Percentiles rank a stretch among this genome's conserved stretches.
Conservation (phyloP, 2,113 vertebrate genomes). For the Hypomesus transpacificus region DNA sequence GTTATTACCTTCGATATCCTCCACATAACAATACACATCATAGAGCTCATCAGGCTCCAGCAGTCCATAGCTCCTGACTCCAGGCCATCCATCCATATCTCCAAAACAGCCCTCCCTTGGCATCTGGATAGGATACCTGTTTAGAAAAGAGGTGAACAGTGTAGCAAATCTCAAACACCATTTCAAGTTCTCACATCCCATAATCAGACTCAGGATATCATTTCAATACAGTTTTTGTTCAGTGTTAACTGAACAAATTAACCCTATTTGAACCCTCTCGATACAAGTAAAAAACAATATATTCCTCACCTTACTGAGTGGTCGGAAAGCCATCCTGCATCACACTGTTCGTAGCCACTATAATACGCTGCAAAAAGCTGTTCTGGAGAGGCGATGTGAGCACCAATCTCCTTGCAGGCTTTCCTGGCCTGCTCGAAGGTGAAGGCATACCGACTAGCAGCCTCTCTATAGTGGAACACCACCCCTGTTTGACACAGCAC, state of each 20-base stretch:
- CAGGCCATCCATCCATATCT: slow-evolving; percentile 87
- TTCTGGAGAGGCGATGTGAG: slow-evolving; percentile 83
- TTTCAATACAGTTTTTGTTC: too few relatives aligned
- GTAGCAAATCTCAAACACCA: too few relatives aligned
- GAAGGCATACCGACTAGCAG: slow-evolving; percentile 83
- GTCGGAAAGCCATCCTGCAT: slow-evolving; percentile 91
- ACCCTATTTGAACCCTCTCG: too few relatives aligned
- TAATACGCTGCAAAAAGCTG: slow-evolving; percentile 88
- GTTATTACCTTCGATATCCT: slow-evolving; percentile 80
- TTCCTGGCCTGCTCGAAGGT: slow-evolving; percentile 78
- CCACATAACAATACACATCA: slow-evolving; percentile 91
- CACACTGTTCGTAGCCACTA: slow-evolving; percentile 88
- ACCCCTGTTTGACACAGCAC: slow-evolving; percentile 73
- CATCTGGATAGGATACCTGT: slow-evolving; percentile 88
- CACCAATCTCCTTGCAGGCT: slow-evolving; percentile 81
- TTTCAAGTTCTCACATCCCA: too few relatives aligned
- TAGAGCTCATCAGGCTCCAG: slow-evolving; percentile 82
- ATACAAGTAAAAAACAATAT: background rate
- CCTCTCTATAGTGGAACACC: slow-evolving; percentile 90
- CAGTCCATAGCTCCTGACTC: slow-evolving; percentile 85
- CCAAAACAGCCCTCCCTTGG: slow-evolving; percentile 89
- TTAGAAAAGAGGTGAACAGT: background rate
- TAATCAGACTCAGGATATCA: too few relatives aligned
- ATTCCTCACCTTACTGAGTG: slow-evolving; percentile 83
- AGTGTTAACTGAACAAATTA: too few relatives aligned